phyloP scores from a whole-genome alignment of 2,113 vertebrate species.

The Pygoscelis antarcticus region DNA sequence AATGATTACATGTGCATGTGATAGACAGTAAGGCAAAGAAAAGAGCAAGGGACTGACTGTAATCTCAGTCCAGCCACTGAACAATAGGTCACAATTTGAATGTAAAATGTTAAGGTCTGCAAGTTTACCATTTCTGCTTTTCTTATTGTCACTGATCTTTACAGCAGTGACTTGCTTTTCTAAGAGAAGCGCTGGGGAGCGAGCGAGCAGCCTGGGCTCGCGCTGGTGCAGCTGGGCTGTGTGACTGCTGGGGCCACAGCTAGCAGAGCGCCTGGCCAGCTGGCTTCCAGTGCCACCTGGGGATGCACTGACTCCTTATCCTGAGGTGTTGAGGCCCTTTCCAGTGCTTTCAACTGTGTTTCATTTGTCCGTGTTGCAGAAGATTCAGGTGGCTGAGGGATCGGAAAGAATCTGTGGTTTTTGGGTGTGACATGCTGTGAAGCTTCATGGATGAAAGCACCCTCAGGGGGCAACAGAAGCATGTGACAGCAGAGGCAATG shows the following conservation, averaged over 20 bases:
- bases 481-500: not conserved
- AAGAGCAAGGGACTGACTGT: not conserved
- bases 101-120: not conserved
- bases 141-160: not conserved
- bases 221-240: rapidly evolving
- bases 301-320: too few species aligned
- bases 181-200: not conserved
- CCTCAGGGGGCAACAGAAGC: not conserved
- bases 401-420: not conserved
- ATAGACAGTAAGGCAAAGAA: not conserved
- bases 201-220: not conserved
- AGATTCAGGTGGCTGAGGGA: not conserved
- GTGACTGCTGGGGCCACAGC: not conserved
- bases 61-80: not conserved
- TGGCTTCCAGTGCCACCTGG: not conserved
- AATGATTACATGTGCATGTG: not conserved
- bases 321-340: not conserved
- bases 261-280: too few species aligned
- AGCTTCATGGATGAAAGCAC: not conserved
- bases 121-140: not conserved
- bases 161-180: not conserved
- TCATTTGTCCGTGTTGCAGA: not conserved
- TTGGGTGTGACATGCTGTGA: not conserved
- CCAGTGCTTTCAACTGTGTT: not conserved
- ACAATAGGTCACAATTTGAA: not conserved